These are phyloP conservation scores for Coturnix japonica DNA, from an alignment of 2,113 vertebrate genomes.

Conservation along the genomic window DNA sequence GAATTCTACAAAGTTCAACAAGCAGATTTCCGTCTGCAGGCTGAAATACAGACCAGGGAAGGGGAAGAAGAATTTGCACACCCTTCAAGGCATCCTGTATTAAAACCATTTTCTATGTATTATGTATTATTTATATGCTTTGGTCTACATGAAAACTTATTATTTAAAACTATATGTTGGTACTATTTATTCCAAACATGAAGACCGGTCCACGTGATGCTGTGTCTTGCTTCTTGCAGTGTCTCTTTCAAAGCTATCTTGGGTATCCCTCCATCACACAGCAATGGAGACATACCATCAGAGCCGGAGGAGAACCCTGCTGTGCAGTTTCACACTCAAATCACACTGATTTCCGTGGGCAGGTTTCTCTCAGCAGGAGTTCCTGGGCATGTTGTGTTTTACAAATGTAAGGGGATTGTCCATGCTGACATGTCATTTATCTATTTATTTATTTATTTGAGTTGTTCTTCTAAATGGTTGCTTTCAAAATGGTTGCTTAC, in stretches of 20 bases:
- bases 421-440: accelerated
- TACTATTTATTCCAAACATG: background rate
- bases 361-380: constrained; percentile 45
- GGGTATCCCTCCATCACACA: background rate
- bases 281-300: background rate
- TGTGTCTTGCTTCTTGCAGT: background rate
- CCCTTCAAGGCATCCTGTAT: accelerated
- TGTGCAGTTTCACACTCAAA: constrained; percentile 59
- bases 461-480: background rate
- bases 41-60: accelerated
- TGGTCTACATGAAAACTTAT: accelerated
- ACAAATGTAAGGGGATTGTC: background rate
- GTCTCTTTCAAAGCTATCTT: background rate
- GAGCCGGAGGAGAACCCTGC: background rate
- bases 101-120: background rate
- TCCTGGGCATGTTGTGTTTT: background rate
- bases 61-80: background rate
- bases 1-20: background rate
- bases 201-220: background rate
- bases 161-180: background rate
- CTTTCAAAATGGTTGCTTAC: background rate
- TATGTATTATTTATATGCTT: background rate
- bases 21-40: background rate
- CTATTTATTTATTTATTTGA: background rate
- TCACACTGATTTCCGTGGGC: constrained; percentile 42